Conservation (phyloP, 2,797 vertebrate genomes). For the Scarus forsteni region DNA sequence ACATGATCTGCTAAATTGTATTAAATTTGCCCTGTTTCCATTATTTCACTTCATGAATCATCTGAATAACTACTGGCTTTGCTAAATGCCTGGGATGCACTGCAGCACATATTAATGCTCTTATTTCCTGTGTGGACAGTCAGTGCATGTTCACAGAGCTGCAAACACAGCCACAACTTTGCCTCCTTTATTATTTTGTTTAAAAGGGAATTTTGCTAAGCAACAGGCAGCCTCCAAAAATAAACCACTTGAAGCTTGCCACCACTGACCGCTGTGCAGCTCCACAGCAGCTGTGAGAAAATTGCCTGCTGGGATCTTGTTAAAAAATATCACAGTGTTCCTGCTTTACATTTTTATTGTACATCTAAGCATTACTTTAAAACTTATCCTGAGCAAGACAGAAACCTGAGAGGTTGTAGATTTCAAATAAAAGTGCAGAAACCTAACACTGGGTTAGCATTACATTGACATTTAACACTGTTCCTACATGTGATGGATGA, state of each 20-base stretch:
- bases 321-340: constrained; percentile 26
- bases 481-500: constrained; percentile 4
- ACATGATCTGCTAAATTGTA: too few species aligned
- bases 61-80: too few species aligned
- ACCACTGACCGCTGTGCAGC: constrained; percentile 44
- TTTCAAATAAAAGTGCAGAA: constrained; percentile 4
- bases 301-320: constrained; percentile 38
- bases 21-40: too few species aligned
- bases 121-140: not conserved
- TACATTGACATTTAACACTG: constrained; percentile 7
- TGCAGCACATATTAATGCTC: not conserved
- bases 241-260: constrained; percentile 39
- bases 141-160: not conserved
- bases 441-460: constrained; percentile 8
- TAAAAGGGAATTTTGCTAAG: constrained; percentile 42
- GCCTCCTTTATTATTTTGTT: constrained; percentile 16
- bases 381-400: constrained; percentile 1
- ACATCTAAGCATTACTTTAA: constrained; percentile 13
- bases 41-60: too few species aligned
- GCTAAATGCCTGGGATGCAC: not conserved
- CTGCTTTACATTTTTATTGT: constrained; percentile 26
- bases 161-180: constrained; percentile 4
- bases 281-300: constrained; percentile 40
- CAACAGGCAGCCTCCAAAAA: constrained; percentile 49
- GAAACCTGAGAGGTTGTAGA: constrained; percentile 16